These are phyloP conservation scores for Natrix natrix DNA, from an alignment of 2,797 vertebrate species.

Conservation along the genomic window DNA sequence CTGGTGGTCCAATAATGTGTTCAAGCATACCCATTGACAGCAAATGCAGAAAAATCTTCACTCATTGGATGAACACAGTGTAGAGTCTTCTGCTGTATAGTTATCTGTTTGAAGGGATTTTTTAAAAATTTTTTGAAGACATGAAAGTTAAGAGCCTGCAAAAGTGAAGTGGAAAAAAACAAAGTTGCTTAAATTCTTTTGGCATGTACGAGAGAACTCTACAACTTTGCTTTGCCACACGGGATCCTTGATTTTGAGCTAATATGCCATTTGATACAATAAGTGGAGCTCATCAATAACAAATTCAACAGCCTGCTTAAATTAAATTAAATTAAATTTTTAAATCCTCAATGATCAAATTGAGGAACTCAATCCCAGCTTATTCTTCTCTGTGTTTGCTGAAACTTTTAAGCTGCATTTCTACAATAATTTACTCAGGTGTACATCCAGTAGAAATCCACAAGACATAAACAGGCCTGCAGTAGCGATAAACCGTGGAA, in stretches of 20 bases:
- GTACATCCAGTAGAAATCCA: neutral
- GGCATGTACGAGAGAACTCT: neutral
- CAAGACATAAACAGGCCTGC: neutral
- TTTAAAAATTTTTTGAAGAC: neutral
- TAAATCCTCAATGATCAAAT: neutral
- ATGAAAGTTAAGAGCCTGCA: neutral
- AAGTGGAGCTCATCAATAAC: neutral
- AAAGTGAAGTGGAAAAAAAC: slow-evolving; percentile 26
- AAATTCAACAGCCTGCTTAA: neutral
- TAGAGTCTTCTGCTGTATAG: slow-evolving; percentile 49
- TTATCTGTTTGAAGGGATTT: neutral
- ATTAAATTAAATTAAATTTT: neutral
- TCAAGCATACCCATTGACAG: slow-evolving; percentile 27
- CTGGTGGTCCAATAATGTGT: slow-evolving; percentile 16
- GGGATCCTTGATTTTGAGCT: neutral
- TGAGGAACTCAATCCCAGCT: slow-evolving; percentile 19
- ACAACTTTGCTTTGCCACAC: neutral
- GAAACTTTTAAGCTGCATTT: neutral
- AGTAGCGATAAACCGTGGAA: neutral
- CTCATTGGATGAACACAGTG: slow-evolving; percentile 43
- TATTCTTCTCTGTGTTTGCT: slow-evolving; percentile 14
- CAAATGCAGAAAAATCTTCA: slow-evolving; percentile 26
- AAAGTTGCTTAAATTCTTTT: slow-evolving; percentile 3
- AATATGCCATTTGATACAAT: slow-evolving; percentile 6
- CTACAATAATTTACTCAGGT: neutral